Evolutionary conservation across 2,113 vertebrate genomes (phyloP), one percentile per base, ranked within the genome.

Genomic region (Phrynosoma blainvillii): DNA sequence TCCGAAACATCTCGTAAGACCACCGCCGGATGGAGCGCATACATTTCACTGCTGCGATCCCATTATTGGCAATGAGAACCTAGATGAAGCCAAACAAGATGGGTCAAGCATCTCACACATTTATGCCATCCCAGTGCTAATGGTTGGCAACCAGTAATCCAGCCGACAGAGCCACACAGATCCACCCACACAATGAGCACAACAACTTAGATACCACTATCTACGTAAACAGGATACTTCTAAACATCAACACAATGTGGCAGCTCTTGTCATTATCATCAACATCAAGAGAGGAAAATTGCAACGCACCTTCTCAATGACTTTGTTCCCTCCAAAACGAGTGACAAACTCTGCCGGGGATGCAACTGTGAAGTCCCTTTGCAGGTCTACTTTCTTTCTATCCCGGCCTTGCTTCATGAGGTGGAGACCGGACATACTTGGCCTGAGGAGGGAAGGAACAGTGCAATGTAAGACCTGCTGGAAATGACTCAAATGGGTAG

Each of bases 51-150:
- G 99, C 99, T 32, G 99, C 99, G n/a, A 99, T 99, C 76, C 99
- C 99, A 59, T 99, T 99, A 88, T 99, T 99, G 77, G 99, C 99
- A 85, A 99, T 99, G 84, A 99, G 98, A n/a, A 99, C 99, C 99
- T 99, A 90, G 54, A 65, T 0, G 10, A 3, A 7, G 8, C 0
- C 92, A 68, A 92, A 78, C 20, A 25, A 30, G 40, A 89, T 76
- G 82, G 71, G 42, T 18, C 70, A 82, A 75, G 23, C 91, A 1
- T 68, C 42, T 10, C n/a, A 40, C 36, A 40, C 12, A n/a, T 56
- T 1, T 14, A 2, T 25, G 32, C 11, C 18, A 12, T 14, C 27
- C 11, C 52, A 18, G 30, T 4, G 25, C 56, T 54, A 59, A 59
- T 18, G 18, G 16, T 8, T 59, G 18, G 18, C 9, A 56, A 65